These are phyloP conservation scores for Coleophora deauratella DNA, from an alignment of 2,888 invertebrate genomes.

Conservation along the genomic window DNA sequence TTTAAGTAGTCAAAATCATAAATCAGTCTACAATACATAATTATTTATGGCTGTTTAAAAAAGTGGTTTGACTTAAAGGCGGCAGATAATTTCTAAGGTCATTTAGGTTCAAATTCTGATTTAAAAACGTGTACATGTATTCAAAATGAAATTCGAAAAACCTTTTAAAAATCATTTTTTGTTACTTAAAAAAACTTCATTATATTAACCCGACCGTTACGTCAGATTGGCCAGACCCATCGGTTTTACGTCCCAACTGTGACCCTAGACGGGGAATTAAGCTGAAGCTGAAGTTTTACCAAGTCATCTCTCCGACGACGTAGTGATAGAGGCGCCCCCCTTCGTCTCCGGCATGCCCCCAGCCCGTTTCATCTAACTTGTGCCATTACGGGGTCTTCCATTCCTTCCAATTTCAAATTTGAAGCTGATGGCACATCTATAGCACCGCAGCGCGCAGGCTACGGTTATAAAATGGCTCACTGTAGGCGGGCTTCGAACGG, in stretches of 20 bases:
- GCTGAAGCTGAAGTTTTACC: conserved; percentile 49
- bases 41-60: conserved; percentile 8
- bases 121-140: no score
- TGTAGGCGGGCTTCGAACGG: no score
- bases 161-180: no score
- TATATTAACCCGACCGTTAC: conserved; percentile 1
- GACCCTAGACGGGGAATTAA: conserved; percentile 40
- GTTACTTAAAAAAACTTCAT: no score
- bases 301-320: conserved; percentile 21
- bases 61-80: background rate
- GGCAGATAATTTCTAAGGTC: background rate
- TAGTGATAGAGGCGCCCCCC: conserved; percentile 32
- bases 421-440: conserved; percentile 62
- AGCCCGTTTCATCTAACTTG: conserved; percentile 68
- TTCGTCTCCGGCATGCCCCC: conserved; percentile 25
- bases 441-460: conserved; percentile 38
- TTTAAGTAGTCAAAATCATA: conserved; percentile 17
- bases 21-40: conserved; percentile 10
- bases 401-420: conserved; percentile 74
- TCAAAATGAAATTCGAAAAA: no score
- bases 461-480: conserved; percentile 15
- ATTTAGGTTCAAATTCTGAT: no score
- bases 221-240: conserved; percentile 18
- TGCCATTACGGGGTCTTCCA: conserved; percentile 65
- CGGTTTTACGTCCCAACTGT: conserved; percentile 19